These are phyloP conservation scores for Hipparchia semele DNA, from an alignment of 2,888 invertebrate genomes.

Conservation along the genomic window DNA sequence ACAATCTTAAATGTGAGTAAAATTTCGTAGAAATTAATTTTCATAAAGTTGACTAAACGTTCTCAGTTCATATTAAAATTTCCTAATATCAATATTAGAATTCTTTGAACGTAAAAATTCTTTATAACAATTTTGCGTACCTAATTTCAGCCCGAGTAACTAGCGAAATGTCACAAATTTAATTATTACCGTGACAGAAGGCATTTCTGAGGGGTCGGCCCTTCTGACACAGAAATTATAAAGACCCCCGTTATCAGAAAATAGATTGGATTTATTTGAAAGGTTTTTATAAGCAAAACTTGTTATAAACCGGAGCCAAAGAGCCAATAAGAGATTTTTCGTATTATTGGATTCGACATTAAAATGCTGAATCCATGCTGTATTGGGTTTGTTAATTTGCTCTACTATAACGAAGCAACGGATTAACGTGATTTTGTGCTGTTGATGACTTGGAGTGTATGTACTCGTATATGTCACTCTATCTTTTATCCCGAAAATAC, in stretches of 20 bases:
- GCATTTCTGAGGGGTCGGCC: conserved; percentile 33
- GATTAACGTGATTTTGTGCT: too few relatives aligned
- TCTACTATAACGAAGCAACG: too few relatives aligned
- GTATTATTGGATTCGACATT: too few relatives aligned
- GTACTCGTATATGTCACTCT: too few relatives aligned
- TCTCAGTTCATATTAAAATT: neutral
- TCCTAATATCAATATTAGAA: conserved; percentile 33
- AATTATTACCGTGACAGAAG: conserved; percentile 50
- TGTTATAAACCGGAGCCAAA: neutral
- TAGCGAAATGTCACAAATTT: conserved; percentile 53
- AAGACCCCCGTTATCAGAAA: conserved; percentile 34
- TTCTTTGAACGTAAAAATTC: conserved; percentile 44
- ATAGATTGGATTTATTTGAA: conserved; percentile 36
- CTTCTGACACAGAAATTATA: conserved; percentile 45
- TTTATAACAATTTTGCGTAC: conserved; percentile 52
- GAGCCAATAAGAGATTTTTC: too few relatives aligned
- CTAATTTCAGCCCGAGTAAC: conserved; percentile 52
- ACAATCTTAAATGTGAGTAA: neutral
- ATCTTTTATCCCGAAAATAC: too few relatives aligned
- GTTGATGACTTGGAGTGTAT: too few relatives aligned
- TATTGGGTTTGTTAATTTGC: too few relatives aligned
- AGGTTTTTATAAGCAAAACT: conserved; percentile 18
- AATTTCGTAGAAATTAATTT: neutral
- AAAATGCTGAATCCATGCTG: too few relatives aligned
- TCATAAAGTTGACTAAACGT: neutral